Evolutionary conservation across 2,797 vertebrate species (phyloP), one percentile per base, ranked within the genome.

Genomic region (Prunella strophiata): DNA sequence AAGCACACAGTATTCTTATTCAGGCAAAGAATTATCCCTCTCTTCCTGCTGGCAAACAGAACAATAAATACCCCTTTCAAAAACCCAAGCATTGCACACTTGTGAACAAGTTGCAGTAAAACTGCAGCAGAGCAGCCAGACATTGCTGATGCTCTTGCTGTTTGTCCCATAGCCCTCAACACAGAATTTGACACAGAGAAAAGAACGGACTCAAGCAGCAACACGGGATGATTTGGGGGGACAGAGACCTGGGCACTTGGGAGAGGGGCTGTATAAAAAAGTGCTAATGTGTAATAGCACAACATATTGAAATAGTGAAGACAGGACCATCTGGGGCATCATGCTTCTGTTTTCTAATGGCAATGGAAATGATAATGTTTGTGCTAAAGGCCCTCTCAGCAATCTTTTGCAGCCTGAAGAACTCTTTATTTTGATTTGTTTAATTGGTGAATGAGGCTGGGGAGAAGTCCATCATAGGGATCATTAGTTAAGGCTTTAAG

Each of bases 361-460:
- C 83, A 94, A 73, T 71, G 65, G 74, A 95, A 95, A 91, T 82
- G 78, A 43, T 94, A 92, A 91, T 92, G 75, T 74, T 97, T 91
- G 85, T 45, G 19, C 59, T 77, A 75, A 93, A 93, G 88, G 55
- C 72, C 66, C 59, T 87, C 87, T 94, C 61, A 95, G 93, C 84
- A 93, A 93, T 93, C 94, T 94, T 97, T 80, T 78, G 32, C 93
- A 87, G 74, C 38, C 63, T 76, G 87, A 89, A 67, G 92, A 96
- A 92, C 61, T 91, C 85, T 97, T 96, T 93, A 62, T 94, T 95
- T 97, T 87, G 89, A 97, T 91, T 74, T 96, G 92, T 94, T 96
- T 97, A 96, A 96, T 97, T 96, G 88, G 93, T 95, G 95, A 95
- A 96, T 89, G 85, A 96, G 86, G 70, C 26, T 87, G 76, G 88